These are phyloP conservation scores for Vollenhovia emeryi DNA, from an alignment of 1,140 invertebrate species.

Conservation along the genomic window DNA sequence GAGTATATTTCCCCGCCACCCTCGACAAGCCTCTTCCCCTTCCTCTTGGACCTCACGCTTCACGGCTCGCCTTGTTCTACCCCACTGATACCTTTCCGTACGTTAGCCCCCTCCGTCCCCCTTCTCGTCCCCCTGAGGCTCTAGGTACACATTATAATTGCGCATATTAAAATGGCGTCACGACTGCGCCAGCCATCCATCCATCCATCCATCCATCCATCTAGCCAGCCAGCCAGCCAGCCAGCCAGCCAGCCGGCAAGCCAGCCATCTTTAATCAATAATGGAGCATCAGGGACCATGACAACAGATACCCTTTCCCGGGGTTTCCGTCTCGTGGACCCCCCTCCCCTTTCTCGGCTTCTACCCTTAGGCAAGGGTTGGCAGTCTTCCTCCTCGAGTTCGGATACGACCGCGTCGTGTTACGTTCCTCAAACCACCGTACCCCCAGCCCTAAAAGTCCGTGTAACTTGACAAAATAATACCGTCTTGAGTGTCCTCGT, in stretches of 20 bases:
- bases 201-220: slow-evolving; percentile 12
- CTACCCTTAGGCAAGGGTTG: slow-evolving; percentile 78
- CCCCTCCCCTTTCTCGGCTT: slow-evolving; percentile 3
- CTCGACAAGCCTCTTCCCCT: slow-evolving; percentile 26
- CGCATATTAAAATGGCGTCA: slow-evolving; percentile 85
- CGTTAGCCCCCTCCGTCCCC: slow-evolving; percentile 3
- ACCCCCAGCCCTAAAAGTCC: slow-evolving; percentile 10
- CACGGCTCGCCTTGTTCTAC: slow-evolving; percentile 11
- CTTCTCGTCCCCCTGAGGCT: slow-evolving; percentile 35
- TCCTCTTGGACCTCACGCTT: slow-evolving; percentile 33
- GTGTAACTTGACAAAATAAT: slow-evolving; percentile 54
- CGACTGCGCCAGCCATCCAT: slow-evolving; percentile 69
- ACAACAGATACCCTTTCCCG: slow-evolving; percentile 85
- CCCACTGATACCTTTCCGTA: slow-evolving; percentile 25
- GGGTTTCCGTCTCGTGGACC: slow-evolving; percentile 79
- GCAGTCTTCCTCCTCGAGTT: slow-evolving; percentile 73
- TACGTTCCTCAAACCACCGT: slow-evolving; percentile 74
- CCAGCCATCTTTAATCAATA: slow-evolving; percentile 85
- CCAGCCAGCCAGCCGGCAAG: slow-evolving; percentile 71
- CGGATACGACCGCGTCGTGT: slow-evolving; percentile 74
- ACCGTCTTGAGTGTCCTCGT: slow-evolving; percentile 31
- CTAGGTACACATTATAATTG: slow-evolving; percentile 84
- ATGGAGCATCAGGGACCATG: slow-evolving; percentile 85
- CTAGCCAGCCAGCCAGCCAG: slow-evolving; percentile 65
- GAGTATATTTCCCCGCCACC: slow-evolving; percentile 15